Conservation (phyloP, 1,140 invertebrate genomes). For the Cydia splendana region DNA sequence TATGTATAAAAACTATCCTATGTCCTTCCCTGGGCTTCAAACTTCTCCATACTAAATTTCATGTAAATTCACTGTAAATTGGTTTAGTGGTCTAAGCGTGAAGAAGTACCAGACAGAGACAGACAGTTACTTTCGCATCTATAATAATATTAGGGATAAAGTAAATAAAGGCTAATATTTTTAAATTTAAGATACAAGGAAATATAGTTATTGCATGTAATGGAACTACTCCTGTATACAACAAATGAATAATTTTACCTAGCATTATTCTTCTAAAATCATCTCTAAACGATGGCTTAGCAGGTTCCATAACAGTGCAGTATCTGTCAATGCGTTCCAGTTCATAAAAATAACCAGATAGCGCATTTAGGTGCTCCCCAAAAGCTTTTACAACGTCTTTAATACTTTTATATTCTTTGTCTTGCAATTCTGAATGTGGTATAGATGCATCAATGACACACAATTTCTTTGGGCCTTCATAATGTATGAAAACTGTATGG, state of each 20-base stretch:
- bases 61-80: too few species aligned
- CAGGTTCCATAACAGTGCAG: conserved; percentile 61
- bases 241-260: conserved; percentile 46
- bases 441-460: conserved; percentile 44
- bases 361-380: conserved; percentile 46
- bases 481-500: conserved; percentile 56
- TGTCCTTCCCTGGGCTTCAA: too few species aligned
- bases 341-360: conserved; percentile 58
- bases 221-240: too few species aligned
- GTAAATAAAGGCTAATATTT: too few species aligned
- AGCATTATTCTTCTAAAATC: conserved; percentile 61
- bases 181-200: neutral
- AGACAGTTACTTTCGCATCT: too few species aligned
- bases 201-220: neutral
- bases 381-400: conserved; percentile 51
- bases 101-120: too few species aligned
- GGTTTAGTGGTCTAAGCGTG: too few species aligned
- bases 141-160: too few species aligned
- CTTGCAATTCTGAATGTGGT: conserved; percentile 51
- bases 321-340: conserved; percentile 57
- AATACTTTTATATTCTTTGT: conserved; percentile 53
- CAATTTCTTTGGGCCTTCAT: conserved; percentile 51
- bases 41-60: too few species aligned
- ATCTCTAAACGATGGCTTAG: conserved; percentile 58
- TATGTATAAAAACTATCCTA: too few species aligned